Percentiles rank a stretch among this genome's conserved stretches.
Evolutionary conservation across 2,113 vertebrate species (phyloP).

Genomic region (Sphyrna mokarran): DNA sequence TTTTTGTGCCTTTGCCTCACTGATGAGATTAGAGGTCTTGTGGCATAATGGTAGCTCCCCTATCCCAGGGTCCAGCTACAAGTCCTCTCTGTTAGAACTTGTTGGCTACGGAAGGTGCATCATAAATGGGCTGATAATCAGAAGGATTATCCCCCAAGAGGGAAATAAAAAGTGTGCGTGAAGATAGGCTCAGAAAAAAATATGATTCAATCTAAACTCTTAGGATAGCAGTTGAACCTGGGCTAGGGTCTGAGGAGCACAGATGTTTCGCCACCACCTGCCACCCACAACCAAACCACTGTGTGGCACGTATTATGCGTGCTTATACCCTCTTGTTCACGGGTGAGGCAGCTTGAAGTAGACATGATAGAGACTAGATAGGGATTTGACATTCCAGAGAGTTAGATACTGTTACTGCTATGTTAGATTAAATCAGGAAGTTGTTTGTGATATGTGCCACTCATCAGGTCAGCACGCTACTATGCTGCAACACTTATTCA

Average conservation of each 20-base stretch:
- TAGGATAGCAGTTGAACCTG: neutral
- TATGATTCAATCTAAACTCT: neutral
- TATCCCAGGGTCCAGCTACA: no score
- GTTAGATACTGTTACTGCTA: conserved; percentile 21
- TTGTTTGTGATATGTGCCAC: neutral
- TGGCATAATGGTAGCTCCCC: no score
- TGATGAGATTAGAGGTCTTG: neutral
- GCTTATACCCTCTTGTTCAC: neutral
- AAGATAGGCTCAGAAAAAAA: no score
- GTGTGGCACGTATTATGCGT: neutral
- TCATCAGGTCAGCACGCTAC: neutral
- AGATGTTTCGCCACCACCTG: neutral
- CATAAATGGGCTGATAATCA: no score
- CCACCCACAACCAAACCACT: neutral
- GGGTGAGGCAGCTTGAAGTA: neutral
- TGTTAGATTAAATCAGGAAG: neutral
- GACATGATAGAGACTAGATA: conserved; percentile 21
- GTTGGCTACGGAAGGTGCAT: no score
- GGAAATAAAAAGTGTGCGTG: no score
- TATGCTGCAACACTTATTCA: neutral
- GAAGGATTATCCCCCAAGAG: no score
- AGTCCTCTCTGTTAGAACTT: no score
- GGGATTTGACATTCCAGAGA: neutral
- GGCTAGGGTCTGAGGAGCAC: neutral
- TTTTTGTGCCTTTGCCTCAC: neutral